Conservation (phyloP, 2,113 vertebrate species). For the Enhydra lutris region DNA sequence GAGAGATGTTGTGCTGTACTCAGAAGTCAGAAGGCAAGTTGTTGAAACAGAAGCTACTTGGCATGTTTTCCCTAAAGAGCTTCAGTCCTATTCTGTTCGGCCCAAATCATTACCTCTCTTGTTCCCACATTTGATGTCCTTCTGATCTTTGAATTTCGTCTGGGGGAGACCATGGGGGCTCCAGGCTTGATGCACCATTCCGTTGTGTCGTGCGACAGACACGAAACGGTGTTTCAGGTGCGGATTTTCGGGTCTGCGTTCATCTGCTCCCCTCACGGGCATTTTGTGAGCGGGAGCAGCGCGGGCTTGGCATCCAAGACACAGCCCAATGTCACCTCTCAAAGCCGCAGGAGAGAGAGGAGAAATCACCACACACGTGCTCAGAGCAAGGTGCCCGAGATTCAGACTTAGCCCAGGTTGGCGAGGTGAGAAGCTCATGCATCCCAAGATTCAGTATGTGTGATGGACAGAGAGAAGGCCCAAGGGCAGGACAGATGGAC, state of each 20-base stretch:
- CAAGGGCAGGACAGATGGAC: neutral
- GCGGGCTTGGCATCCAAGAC: neutral
- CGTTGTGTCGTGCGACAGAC: neutral
- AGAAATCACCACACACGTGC: neutral
- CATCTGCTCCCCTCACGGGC: neutral
- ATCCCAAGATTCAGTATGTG: neutral
- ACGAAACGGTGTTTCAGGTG: neutral
- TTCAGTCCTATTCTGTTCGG: neutral
- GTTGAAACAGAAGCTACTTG: neutral
- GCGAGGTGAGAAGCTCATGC: accelerated
- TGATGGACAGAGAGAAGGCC: accelerated
- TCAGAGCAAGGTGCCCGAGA: neutral
- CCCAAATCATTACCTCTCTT: neutral
- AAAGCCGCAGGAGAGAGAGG: neutral
- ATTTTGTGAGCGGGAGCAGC: neutral
- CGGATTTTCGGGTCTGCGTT: neutral
- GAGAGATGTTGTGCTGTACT: neutral
- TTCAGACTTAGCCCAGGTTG: neutral
- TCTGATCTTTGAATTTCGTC: neutral
- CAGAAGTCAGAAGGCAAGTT: neutral
- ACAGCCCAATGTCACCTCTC: neutral
- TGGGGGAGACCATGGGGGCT: neutral
- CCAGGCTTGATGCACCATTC: neutral
- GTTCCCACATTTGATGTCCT: neutral
- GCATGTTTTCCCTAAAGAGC: neutral